Percentiles rank a stretch among this genome's conserved stretches.
Evolutionary conservation across 1,140 invertebrate genomes (phyloP).

Genomic region (Halictus rubicundus): DNA sequence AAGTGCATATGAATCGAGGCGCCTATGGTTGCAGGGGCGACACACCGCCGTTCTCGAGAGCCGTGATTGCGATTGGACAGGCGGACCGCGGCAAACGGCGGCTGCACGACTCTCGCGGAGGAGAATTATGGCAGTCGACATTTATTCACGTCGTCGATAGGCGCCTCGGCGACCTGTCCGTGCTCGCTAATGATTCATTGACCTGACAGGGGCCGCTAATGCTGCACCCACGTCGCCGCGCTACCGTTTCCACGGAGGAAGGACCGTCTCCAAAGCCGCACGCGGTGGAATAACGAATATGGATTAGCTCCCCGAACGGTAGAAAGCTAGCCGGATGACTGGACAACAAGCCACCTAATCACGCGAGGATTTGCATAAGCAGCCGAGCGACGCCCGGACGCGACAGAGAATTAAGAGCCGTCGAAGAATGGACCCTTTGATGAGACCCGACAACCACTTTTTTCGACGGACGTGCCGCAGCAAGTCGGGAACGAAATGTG

Average conservation of each 20-base stretch:
- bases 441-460: not conserved
- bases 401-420: constrained; percentile 5
- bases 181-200: constrained; percentile 69
- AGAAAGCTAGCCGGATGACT: constrained; percentile 18
- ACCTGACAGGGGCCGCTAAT: constrained; percentile 59
- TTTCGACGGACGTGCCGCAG: no score
- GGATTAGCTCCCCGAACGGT: constrained; percentile 28
- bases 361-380: constrained; percentile 32
- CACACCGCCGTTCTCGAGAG: constrained; percentile 3
- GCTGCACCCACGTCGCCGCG: constrained; percentile 63
- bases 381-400: not conserved
- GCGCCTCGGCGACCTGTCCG: constrained; percentile 61
- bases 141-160: constrained; percentile 69
- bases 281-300: constrained; percentile 31
- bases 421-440: constrained; percentile 12
- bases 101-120: constrained; percentile 31
- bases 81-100: not conserved
- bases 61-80: constrained; percentile 39
- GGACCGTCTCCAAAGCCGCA: not conserved
- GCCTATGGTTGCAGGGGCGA: constrained; percentile 37
- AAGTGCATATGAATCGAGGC: constrained; percentile 55
- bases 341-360: constrained; percentile 44
- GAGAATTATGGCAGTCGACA: constrained; percentile 67
- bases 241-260: constrained; percentile 61
- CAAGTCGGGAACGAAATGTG: no score